Evolutionary conservation across 1,140 invertebrate genomes (phyloP).

Genomic region (Latrodectus geometricus): DNA sequence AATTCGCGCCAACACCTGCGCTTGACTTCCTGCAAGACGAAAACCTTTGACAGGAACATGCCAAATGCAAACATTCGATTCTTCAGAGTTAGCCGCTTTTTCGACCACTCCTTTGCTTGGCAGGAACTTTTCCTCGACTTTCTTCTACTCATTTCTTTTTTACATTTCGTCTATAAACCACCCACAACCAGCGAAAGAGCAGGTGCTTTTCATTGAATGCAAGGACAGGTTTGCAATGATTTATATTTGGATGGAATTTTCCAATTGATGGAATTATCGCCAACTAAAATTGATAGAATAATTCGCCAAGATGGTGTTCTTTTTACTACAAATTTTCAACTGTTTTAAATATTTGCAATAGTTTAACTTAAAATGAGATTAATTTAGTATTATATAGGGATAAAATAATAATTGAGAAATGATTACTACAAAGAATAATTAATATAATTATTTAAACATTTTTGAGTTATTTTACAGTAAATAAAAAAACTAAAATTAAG

Average conservation of each 20-base stretch:
- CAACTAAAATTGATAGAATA: background rate
- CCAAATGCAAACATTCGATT: background rate
- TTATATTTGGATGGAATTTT: background rate
- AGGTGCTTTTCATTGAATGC: slow-evolving; percentile 16
- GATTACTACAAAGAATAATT: too few relatives aligned
- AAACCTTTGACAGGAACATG: background rate
- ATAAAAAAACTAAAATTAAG: too few relatives aligned
- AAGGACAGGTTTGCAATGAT: background rate
- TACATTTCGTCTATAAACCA: background rate
- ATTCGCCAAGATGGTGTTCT: too few relatives aligned
- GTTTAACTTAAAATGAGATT: too few relatives aligned
- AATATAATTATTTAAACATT: too few relatives aligned
- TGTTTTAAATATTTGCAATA: too few relatives aligned
- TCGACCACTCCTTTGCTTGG: slow-evolving; percentile 3
- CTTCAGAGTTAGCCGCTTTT: background rate
- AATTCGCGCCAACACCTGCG: background rate
- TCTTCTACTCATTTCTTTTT: background rate
- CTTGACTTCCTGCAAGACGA: background rate
- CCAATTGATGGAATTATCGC: background rate
- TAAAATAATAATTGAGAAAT: too few relatives aligned
- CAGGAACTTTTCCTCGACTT: background rate
- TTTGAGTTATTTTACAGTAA: too few relatives aligned
- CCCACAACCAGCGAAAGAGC: slow-evolving; percentile 32
- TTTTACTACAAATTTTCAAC: too few relatives aligned
- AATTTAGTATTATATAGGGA: too few relatives aligned